phyloP scores from a whole-genome alignment of 2,888 invertebrate species.

The Ichneumoninae sp. region DNA sequence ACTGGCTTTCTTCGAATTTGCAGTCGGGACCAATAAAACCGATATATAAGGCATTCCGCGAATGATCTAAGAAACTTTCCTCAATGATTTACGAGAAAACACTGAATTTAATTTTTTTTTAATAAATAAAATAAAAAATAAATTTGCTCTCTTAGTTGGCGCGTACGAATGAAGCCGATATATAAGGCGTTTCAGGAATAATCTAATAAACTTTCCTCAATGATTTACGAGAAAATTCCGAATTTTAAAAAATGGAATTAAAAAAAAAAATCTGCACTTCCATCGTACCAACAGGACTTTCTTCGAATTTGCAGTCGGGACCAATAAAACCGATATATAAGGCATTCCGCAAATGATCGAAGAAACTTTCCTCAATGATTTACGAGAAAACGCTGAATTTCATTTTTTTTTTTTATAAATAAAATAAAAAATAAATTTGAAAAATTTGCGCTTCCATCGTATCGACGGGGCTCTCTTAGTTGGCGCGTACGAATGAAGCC shows the following conservation, averaged over 20 bases:
- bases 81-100: neutral
- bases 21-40: neutral
- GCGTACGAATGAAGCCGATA: too few species aligned
- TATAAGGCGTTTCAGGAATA: neutral
- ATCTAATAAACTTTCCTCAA: neutral
- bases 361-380: neutral
- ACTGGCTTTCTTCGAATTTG: neutral
- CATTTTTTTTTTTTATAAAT: neutral
- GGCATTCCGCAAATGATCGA: neutral
- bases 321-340: neutral
- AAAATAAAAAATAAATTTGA: neutral
- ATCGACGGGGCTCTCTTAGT: too few species aligned
- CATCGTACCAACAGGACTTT: neutral
- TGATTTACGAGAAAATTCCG: neutral
- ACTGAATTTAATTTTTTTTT: neutral
- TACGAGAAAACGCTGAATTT: neutral
- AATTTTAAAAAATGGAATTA: constrained; percentile 3
- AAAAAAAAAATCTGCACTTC: neutral
- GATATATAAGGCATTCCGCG: neutral
- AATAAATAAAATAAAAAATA: neutral
- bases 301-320: neutral
- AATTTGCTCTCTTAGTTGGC: too few species aligned
- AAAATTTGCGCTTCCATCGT: neutral
- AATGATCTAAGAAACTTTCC: neutral
- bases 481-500: too few species aligned